Evolutionary conservation across 2,888 invertebrate genomes (phyloP), one percentile per base, ranked within the genome.

Genomic region (Conus canariensis): DNA sequence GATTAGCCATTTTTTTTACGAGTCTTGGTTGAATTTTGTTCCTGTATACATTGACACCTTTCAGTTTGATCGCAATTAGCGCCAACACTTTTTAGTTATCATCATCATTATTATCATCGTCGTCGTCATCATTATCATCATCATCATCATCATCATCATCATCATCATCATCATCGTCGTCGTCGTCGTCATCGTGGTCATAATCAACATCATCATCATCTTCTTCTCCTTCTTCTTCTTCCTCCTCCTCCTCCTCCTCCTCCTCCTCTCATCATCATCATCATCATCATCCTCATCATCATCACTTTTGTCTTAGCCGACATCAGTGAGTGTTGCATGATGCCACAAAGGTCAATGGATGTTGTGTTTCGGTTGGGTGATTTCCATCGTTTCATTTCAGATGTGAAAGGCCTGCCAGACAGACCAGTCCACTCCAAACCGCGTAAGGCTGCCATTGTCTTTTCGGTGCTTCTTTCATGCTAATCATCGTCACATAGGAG

Each of bases 111-210:
- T 74, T n/a, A 74, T 74, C n/a, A n/a, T 74, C n/a, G 4, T 22
- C n/a, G 10, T 74, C n/a, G 4, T 74, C n/a, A n/a, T 74, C 74
- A 74, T 74, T 9, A 74, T 74, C n/a, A 74, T 74, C n/a, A 74
- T 74, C n/a, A 74, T n/a, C n/a, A 74, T 74, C n/a, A n/a, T 74
- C n/a, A 22, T 70, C 70, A 70, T 70, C n/a, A 22, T 70, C 70
- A 6, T 70, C 70, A n/a, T 74, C n/a, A n/a, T 74, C n/a, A 9
- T n/a, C 70, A 5, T 70, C 70, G 70, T 70, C 70, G 5, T 70
- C 70, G 22, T 70, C n/a, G 70, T 70, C 70, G 5, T 70, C 70
- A 12, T 70, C 70, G 19, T 70, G 1, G 0, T 70, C 70, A 22
- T 70, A 12, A 70, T 70, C 70, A 22, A 6, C 70, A 70, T 70